phyloP scores from a whole-genome alignment of 2,797 vertebrate species.

The Ctenopoma multispine region DNA sequence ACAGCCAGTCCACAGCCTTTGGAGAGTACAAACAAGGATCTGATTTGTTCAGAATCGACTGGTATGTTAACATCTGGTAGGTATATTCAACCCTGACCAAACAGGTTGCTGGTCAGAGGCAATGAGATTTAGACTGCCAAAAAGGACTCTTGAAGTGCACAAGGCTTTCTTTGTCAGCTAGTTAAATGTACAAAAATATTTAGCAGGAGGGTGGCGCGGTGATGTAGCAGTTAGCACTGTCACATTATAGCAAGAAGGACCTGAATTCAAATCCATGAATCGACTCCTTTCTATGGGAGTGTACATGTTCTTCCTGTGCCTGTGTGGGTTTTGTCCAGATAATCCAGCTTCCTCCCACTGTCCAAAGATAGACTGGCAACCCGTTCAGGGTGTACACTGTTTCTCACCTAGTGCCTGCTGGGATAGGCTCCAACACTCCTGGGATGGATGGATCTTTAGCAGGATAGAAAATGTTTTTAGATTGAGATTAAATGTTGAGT shows the following conservation, averaged over 20 bases:
- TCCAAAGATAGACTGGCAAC: too few relatives aligned
- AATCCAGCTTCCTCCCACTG: too few relatives aligned
- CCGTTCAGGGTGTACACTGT: too few relatives aligned
- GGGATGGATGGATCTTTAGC: neutral
- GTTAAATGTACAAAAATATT: neutral
- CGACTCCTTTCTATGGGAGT: too few relatives aligned
- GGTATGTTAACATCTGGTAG: constrained; percentile 54
- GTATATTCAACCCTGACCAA: constrained; percentile 43
- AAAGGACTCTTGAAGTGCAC: constrained; percentile 7
- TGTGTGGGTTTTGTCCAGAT: too few relatives aligned
- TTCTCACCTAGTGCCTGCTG: too few relatives aligned
- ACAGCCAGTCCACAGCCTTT: constrained; percentile 8
- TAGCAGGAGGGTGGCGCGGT: too few relatives aligned
- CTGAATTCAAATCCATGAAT: too few relatives aligned
- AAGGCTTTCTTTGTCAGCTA: neutral
- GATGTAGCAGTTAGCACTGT: too few relatives aligned
- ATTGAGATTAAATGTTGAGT: constrained; percentile 12
- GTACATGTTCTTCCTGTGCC: too few relatives aligned
- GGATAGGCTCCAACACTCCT: too few relatives aligned
- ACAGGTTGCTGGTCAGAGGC: constrained; percentile 42
- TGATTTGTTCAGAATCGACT: constrained; percentile 37
- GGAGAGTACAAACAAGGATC: constrained; percentile 33
- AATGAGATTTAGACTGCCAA: constrained; percentile 1
- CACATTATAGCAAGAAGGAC: too few relatives aligned
- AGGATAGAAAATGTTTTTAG: neutral